Conservation (phyloP, 2,113 vertebrate genomes). For the Triplophysa rosa region DNA sequence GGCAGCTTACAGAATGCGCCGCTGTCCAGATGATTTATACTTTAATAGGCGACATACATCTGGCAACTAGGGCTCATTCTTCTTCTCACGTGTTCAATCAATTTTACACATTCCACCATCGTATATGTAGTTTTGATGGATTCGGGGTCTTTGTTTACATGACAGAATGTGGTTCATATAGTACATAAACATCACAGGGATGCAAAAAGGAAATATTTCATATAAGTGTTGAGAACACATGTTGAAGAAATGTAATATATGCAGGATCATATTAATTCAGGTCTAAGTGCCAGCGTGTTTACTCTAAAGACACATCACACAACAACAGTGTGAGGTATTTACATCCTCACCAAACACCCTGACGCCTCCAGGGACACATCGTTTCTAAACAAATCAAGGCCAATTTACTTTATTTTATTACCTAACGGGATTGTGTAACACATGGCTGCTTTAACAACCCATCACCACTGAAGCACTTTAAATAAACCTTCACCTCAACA, state of each 20-base stretch:
- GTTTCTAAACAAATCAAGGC: constrained; percentile 24
- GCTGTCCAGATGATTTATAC: too few species aligned
- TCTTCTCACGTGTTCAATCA: too few species aligned
- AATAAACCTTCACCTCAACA: neutral
- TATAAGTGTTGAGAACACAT: neutral
- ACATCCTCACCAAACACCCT: constrained; percentile 25
- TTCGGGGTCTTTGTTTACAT: too few species aligned
- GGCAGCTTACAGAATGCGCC: too few species aligned
- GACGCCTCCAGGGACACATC: neutral
- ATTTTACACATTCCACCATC: too few species aligned
- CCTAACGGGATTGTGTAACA: neutral
- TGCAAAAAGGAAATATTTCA: too few species aligned
- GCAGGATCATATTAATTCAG: neutral
- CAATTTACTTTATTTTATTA: neutral
- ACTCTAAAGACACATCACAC: constrained; percentile 6
- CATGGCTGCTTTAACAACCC: constrained; percentile 3
- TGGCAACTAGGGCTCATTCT: too few species aligned
- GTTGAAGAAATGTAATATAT: neutral
- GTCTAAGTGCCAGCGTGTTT: constrained; percentile 14
- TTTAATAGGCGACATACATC: too few species aligned
- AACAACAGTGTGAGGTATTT: constrained; percentile 5
- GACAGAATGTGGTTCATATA: too few species aligned
- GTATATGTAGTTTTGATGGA: too few species aligned
- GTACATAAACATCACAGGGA: too few species aligned
- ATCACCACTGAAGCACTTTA: neutral